A percentile compares a stretch with the other conserved stretches of the same genome.
phyloP scores from a whole-genome alignment of 2,797 vertebrate genomes.

The Lemur catta region DNA sequence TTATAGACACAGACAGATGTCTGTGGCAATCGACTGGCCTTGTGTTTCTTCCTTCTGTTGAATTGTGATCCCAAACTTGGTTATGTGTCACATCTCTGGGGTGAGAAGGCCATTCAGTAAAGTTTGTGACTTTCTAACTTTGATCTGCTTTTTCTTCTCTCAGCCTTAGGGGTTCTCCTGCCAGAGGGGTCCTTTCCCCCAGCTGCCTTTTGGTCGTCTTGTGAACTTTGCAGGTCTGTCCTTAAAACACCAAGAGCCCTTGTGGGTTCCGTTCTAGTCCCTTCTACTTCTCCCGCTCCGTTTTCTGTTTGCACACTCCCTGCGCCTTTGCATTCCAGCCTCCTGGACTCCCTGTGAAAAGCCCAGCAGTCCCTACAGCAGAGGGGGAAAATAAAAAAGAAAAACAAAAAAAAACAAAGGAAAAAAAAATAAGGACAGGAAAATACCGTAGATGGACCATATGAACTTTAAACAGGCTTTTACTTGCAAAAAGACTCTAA shows the following conservation, averaged over 20 bases:
- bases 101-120: neutral
- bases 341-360: neutral
- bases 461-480: neutral
- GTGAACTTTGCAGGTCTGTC: neutral
- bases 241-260: neutral
- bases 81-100: neutral
- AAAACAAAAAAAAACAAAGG: neutral
- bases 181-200: neutral
- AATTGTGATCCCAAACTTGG: neutral
- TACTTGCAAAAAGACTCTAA: neutral
- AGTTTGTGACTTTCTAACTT: neutral
- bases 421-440: neutral
- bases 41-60: neutral
- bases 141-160: neutral
- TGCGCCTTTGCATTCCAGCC: neutral
- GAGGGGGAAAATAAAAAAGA: too few species aligned
- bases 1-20: neutral
- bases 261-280: neutral
- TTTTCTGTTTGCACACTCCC: neutral
- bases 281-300: neutral
- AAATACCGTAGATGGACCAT: neutral
- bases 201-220: neutral
- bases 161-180: neutral
- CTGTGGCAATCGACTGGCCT: neutral
- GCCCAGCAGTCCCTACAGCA: neutral